These are phyloP conservation scores for Chymomyza costata DNA, from an alignment of 1,140 invertebrate genomes.

Conservation along the genomic window DNA sequence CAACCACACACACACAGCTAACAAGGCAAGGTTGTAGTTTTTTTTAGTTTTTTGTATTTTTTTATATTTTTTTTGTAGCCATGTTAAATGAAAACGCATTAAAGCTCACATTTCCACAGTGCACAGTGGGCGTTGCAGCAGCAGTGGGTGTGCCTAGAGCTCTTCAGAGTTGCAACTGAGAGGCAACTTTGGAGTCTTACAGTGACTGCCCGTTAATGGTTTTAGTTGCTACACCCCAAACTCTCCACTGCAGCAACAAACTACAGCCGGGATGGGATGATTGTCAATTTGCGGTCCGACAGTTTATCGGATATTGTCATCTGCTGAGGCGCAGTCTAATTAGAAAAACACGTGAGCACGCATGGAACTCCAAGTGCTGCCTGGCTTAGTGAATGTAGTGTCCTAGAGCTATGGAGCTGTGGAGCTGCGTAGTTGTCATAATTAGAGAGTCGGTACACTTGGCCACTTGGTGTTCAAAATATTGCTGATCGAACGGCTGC, in stretches of 20 bases:
- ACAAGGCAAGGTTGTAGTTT: constrained; percentile 38
- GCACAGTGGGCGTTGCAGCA: constrained; percentile 56
- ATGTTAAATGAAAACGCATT: constrained; percentile 72
- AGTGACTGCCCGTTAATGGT: too few species aligned
- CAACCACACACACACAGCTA: constrained; percentile 23
- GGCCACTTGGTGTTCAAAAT: constrained; percentile 28
- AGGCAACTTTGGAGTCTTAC: too few species aligned
- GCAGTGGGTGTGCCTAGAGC: constrained; percentile 35
- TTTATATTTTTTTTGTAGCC: too few species aligned
- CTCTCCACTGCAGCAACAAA: not conserved
- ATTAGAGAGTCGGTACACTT: constrained; percentile 58
- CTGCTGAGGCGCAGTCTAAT: constrained; percentile 51
- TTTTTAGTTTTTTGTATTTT: constrained; percentile 25
- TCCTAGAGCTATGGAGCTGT: too few species aligned
- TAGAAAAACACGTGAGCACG: constrained; percentile 72
- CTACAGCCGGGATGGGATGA: too few species aligned
- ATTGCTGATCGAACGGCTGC: not conserved
- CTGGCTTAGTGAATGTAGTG: too few species aligned
- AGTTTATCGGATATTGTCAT: constrained; percentile 71
- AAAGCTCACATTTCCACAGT: constrained; percentile 53
- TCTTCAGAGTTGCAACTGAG: not conserved
- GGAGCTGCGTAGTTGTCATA: constrained; percentile 70
- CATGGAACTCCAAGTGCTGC: too few species aligned
- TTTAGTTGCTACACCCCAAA: not conserved
- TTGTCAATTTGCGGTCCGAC: constrained; percentile 60